These are phyloP conservation scores for Tachystola acroxantha DNA, from an alignment of 2,888 invertebrate genomes.

Conservation along the genomic window DNA sequence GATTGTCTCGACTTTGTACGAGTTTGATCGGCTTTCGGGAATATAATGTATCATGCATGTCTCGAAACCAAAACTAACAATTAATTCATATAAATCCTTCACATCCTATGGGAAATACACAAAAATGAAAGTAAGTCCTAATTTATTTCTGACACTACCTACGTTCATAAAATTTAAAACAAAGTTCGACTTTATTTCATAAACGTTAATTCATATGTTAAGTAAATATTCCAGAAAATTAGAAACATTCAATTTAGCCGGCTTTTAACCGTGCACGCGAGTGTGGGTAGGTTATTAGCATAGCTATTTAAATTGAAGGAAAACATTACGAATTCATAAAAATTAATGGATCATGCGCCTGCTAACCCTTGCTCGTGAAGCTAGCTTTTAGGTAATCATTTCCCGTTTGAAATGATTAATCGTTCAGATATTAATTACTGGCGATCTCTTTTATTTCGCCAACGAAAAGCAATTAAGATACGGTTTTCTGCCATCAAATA, in stretches of 20 bases:
- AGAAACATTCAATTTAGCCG: no score
- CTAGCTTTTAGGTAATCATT: constrained; percentile 7
- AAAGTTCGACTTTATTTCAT: no score
- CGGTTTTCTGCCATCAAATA: constrained; percentile 55
- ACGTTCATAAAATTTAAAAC: no score
- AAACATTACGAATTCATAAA: not conserved
- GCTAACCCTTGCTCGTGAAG: constrained; percentile 2
- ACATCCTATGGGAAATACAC: no score
- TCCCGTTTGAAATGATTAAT: constrained; percentile 17
- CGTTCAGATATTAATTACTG: constrained; percentile 29
- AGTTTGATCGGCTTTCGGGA: constrained; percentile 60
- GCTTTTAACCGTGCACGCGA: no score
- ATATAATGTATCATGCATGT: constrained; percentile 24
- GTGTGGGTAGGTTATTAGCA: no score
- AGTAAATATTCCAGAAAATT: no score
- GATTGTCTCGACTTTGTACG: constrained; percentile 66
- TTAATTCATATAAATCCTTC: no score
- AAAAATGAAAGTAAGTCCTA: no score
- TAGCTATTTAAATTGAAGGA: not conserved
- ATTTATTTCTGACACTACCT: no score
- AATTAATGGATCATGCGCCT: not conserved
- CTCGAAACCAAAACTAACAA: no score
- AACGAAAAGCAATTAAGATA: constrained; percentile 61
- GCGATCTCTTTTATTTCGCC: constrained; percentile 37
- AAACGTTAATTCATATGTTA: no score